Evolutionary conservation across 2,888 invertebrate genomes (phyloP).

Genomic region (Lasioglossum vierecki): DNA sequence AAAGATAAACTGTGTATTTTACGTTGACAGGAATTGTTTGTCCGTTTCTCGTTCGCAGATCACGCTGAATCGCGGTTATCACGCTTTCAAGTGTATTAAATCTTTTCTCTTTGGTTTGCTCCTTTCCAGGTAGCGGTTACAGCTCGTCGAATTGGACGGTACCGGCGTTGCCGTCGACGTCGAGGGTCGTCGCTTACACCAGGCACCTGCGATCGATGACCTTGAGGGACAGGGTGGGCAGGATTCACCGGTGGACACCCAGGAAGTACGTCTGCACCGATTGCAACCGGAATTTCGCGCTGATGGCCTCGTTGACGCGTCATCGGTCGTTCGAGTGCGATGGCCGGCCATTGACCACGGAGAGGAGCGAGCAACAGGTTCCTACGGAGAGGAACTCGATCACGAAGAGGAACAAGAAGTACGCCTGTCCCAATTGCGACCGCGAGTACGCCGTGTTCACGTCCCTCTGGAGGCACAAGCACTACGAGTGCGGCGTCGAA

Average conservation of each 20-base stretch:
- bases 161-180: conserved; percentile 75
- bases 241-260: conserved; percentile 60
- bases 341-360: not conserved
- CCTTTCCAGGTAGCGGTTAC: conserved; percentile 71
- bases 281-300: conserved; percentile 75
- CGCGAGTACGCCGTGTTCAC: conserved; percentile 79
- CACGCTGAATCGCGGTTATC: not conserved
- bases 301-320: conserved; percentile 76
- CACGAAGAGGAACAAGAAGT: conserved; percentile 67
- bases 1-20: conserved; percentile 43
- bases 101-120: conserved; percentile 42
- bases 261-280: conserved; percentile 78
- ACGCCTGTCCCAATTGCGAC: conserved; percentile 75
- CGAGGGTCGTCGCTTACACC: conserved; percentile 56
- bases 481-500: conserved; percentile 87
- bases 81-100: conserved; percentile 8
- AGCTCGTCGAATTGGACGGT: conserved; percentile 80
- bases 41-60: conserved; percentile 10
- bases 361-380: not conserved
- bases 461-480: conserved; percentile 79
- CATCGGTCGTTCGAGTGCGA: conserved; percentile 67
- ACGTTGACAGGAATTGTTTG: not conserved
- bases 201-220: conserved; percentile 76
- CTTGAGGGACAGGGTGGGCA: conserved; percentile 48
- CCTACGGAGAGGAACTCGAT: conserved; percentile 31